Base-by-base conservation (phyloP, 2,113 vertebrate genomes). In the Perca schrenkii region DNA sequence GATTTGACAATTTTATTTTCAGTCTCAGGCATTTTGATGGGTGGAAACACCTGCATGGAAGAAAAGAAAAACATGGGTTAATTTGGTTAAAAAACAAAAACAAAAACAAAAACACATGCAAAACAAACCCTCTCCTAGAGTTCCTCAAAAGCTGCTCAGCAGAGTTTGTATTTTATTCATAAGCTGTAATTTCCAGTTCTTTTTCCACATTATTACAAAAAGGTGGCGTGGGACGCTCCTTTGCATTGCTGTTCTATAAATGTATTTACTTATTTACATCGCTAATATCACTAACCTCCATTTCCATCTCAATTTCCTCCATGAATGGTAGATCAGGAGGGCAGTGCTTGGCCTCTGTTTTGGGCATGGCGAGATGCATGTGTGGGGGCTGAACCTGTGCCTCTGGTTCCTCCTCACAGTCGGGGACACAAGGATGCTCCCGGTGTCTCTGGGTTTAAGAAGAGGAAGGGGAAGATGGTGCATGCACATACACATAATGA, bases 281-380 rank as follows among this genome's bases (percentile, higher is more conserved):
- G 1, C 10, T 15, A 17, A 6, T 15, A 8, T 66, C 65, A 63
- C 89, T 28, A 1, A 90, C 93, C 83, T 93, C 74, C 88, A 94
- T 85, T 66, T 93, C 90, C 17, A 92, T 90, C 46, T 79, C 56
- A 6, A 52, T 79, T 0, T 88, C 61, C 16, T 86, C 71, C 49
- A 40, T 71, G 25, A 58, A 46, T 7, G 0, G 16, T 1, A n/a
- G 34, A 13, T 34, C 6, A 22, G 14, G 36, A 2, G 34, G 6
- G 10, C 4, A 6, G 54, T 13, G 19, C 8, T 54, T 31, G 0
- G 34, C n/a, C 17, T 67, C 60, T 0, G 61, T 10, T 69, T 61
- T 69, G 64, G 67, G 17, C 12, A 74, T 12, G 13, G 34, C 8
- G 34, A 36, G 82, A 2, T 21, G 36, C 13, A 40, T 31, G 25